Base-by-base conservation (phyloP, 1,140 invertebrate genomes). In the Spodoptera frugiperda region DNA sequence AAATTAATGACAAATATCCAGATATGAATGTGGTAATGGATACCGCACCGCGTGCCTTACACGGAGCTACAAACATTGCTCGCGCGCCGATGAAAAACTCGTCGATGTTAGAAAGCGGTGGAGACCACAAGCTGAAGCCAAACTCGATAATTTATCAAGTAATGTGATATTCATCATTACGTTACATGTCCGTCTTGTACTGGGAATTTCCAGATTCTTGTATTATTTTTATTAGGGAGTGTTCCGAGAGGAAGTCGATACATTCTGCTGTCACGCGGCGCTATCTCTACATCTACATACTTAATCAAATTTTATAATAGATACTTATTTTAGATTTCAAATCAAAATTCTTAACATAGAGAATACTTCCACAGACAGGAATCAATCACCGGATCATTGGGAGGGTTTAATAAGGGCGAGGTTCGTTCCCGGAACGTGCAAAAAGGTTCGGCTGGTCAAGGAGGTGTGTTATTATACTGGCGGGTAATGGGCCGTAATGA, bases 391-490 rank as follows among this genome's bases (percentile, higher is more conserved):
- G 59, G 33, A 63, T 63, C 59, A 44, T 33, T 63, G 33, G 59
- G 2, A 19, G 15, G 6, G 33, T 46, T 63, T 44, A 63, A 63
- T 63, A 39, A 15, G 57, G 30, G n/a, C 59, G n/a, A 33, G 33
- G 59, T 67, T 67, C 63, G 63, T 67, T 67, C 63, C 63, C 19
- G 63, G 63, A 67, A 67, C 63, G 63, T 67, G 63, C 63, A 67
- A 49, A 48, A 67, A 67, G 63, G 4, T 17, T 49, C 1, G 57
- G 33, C 3, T 11, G 25, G 33, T 63, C 12, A 57, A 25, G 12
- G 44, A 9, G 46, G 17, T 49, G 12, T 67, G 48, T 48, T 49
- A 48, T 67, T 67, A 48, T 49, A 46, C 14, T 67, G 17, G 33
- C 2, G 12, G 63, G 21, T 67, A 67, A 67, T 67, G 63, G 21